Base-by-base conservation (phyloP, 2,113 vertebrate species). In the Aepyceros melampus region DNA sequence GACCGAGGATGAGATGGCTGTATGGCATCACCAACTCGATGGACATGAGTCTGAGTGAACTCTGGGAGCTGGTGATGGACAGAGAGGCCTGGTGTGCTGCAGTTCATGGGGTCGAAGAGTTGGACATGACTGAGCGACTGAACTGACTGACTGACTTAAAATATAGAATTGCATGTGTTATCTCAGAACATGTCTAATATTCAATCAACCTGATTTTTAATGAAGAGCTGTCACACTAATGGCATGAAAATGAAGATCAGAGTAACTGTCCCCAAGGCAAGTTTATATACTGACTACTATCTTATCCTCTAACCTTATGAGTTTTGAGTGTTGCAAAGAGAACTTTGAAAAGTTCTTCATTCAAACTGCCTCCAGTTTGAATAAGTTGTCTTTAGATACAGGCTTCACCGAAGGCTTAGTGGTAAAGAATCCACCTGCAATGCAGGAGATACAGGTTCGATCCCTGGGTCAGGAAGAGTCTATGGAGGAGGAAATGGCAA, bases 361-460 rank as follows among this genome's bases (percentile, higher is more conserved):
- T 94, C 95, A 71, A 53, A 17, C n/a, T 83, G 58, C 49, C 16
- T 84, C 40, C 81, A 87, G 47, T 88, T 23, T 84, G 81, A 97
- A 83, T 49, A 85, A 81, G 47, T 49, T 91, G 67, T 49, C 49
- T 78, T 40, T 40, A 71, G n/a, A 40, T 71, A 40, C 67, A 71
- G 67, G 67, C 64, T 40, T 71, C 67, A 36, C n/a, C 0, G 19
- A 40, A 40, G 67, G n/a, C 19, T 71, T n/a, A 71, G n/a, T 71
- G 67, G 67, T 36, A 71, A 40, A 21, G 67, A 71, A 71, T 36
- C n/a, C n/a, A 71, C 67, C 67, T 23, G n/a, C 10, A 40, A 23
- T 71, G 67, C 19, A 71, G 67, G 10, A 71, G n/a, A 71, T 23
- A 71, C n/a, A 40, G 19, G 10, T 40, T 40, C 5, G 0, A 71